Percentiles rank a stretch among this genome's conserved stretches.
These are phyloP conservation scores for Drosophila pseudoananassae DNA, from an alignment of 1,140 invertebrate species.

Conservation along the genomic window DNA sequence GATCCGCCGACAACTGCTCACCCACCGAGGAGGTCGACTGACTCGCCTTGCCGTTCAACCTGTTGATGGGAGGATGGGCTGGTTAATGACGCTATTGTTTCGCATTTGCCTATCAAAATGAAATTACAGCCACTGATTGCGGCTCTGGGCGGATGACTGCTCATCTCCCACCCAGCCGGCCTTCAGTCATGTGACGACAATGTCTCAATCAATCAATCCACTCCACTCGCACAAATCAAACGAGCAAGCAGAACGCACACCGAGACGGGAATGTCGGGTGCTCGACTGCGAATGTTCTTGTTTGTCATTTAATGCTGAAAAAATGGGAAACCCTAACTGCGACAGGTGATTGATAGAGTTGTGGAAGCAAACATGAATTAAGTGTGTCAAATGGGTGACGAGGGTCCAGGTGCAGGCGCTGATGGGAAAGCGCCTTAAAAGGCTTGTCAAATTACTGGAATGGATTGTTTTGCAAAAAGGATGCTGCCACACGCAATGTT, in stretches of 20 bases:
- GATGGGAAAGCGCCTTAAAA: not conserved
- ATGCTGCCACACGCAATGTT: not conserved
- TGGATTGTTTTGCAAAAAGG: not conserved
- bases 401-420: not conserved
- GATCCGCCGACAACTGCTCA: slow-evolving; percentile 49
- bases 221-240: slow-evolving; percentile 17
- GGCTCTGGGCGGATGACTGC: slow-evolving; percentile 1
- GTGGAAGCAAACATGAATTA: slow-evolving; percentile 27
- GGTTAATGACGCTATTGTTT: slow-evolving; percentile 71
- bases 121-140: slow-evolving; percentile 36
- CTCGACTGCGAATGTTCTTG: slow-evolving; percentile 22
- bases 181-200: slow-evolving; percentile 49
- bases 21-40: slow-evolving; percentile 48
- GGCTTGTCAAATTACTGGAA: not conserved
- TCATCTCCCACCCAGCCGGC: slow-evolving; percentile 10
- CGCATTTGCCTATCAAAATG: slow-evolving; percentile 37
- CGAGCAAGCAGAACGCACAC: slow-evolving; percentile 19
- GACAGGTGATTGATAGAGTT: slow-evolving; percentile 45
- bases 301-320: slow-evolving; percentile 26
- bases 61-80: slow-evolving; percentile 33
- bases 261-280: slow-evolving; percentile 10
- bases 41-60: slow-evolving; percentile 63
- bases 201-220: slow-evolving; percentile 43
- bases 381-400: slow-evolving; percentile 23
- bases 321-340: not conserved